A percentile compares a stretch with the other conserved stretches of the same genome.
phyloP scores from a whole-genome alignment of 2,797 vertebrate genomes.

The Oreortyx pictus region DNA sequence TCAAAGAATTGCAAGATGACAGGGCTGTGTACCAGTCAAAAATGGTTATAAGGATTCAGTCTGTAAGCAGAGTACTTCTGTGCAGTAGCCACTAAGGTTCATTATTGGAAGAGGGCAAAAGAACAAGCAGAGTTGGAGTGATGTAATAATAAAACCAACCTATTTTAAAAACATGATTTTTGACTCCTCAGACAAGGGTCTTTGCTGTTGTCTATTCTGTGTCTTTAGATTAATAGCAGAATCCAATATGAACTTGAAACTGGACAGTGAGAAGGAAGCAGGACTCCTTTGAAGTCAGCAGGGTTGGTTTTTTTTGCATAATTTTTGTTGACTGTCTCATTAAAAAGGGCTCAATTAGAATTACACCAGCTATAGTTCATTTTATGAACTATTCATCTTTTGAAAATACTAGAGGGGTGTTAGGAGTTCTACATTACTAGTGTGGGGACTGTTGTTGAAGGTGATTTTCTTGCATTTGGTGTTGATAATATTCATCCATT shows the following conservation, averaged over 20 bases:
- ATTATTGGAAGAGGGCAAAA: neutral
- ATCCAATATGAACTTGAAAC: neutral
- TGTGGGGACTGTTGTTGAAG: neutral
- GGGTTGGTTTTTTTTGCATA: neutral
- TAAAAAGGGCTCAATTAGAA: neutral
- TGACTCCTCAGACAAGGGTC: neutral
- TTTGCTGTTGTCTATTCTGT: neutral
- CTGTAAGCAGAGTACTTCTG: neutral
- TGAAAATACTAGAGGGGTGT: neutral
- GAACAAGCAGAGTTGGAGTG: neutral
- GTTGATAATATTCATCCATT: rapidly evolving
- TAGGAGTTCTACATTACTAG: neutral
- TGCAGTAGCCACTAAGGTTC: neutral
- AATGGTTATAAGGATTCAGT: neutral
- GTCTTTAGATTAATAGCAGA: neutral
- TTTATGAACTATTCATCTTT: neutral
- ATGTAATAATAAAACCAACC: neutral
- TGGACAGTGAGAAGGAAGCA: neutral
- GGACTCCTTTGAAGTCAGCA: neutral
- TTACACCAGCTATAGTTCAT: neutral
- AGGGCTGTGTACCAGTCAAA: neutral
- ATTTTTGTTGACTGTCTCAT: neutral
- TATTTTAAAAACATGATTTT: neutral
- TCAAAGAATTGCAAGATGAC: neutral
- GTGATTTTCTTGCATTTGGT: neutral